phyloP scores from a whole-genome alignment of 1,140 invertebrate genomes.

The Papilio polyxenes region DNA sequence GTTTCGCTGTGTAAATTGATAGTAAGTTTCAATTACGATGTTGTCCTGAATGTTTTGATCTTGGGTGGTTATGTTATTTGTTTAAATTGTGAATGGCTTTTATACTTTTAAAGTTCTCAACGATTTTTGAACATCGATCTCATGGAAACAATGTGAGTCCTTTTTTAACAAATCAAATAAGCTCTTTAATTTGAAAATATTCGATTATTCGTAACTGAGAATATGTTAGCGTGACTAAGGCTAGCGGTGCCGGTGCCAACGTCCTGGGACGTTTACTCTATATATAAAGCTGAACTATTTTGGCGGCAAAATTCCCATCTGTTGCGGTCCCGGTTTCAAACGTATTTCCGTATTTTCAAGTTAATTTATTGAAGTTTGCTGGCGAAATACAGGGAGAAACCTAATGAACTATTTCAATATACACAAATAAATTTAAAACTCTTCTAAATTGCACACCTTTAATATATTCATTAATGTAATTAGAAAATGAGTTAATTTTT shows the following conservation, averaged over 20 bases:
- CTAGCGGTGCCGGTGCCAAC: conserved; percentile 51
- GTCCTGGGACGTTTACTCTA: conserved; percentile 54
- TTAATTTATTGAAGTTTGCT: conserved; percentile 28
- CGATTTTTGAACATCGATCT: neutral
- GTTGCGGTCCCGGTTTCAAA: conserved; percentile 42
- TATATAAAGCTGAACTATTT: conserved; percentile 64
- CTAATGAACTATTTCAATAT: neutral
- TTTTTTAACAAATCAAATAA: neutral
- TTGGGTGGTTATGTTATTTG: neutral
- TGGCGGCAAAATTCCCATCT: conserved; percentile 60
- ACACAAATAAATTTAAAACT: neutral
- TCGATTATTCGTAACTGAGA: neutral
- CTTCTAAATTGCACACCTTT: neutral
- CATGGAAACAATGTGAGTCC: neutral
- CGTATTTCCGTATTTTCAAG: conserved; percentile 51
- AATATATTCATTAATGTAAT: neutral
- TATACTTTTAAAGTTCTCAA: neutral
- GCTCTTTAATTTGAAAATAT: neutral
- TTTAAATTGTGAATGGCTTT: neutral
- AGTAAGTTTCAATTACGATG: neutral
- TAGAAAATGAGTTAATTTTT: neutral
- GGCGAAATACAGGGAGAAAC: neutral
- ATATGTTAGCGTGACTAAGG: conserved; percentile 26
- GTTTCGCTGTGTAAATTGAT: neutral
- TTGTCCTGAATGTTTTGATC: neutral